phyloP scores from a whole-genome alignment of 2,113 vertebrate genomes.

The Zosterops borbonicus region DNA sequence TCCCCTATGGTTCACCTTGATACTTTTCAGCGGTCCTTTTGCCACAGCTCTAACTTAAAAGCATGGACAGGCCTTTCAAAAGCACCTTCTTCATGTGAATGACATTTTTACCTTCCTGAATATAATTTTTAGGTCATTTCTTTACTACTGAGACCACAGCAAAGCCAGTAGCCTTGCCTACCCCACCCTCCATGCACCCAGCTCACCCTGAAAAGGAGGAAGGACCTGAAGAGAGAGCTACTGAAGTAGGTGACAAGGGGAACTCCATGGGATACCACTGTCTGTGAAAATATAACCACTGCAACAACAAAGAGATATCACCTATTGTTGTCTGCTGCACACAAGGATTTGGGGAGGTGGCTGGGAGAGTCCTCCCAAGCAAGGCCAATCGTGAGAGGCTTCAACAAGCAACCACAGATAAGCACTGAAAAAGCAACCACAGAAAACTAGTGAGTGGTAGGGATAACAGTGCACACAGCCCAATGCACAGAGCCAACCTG shows the following conservation, averaged over 20 bases:
- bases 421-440: background rate
- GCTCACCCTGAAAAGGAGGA: background rate
- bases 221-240: background rate
- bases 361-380: background rate
- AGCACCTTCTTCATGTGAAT: background rate
- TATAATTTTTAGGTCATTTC: background rate
- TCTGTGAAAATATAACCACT: background rate
- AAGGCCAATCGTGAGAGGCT: background rate
- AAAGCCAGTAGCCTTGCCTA: background rate
- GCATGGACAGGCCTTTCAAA: background rate
- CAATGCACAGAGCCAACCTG: background rate
- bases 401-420: background rate
- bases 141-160: background rate
- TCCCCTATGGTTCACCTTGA: rapidly evolving
- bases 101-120: background rate
- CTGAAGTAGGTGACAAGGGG: background rate
- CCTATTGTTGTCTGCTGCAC: background rate
- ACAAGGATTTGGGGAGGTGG: background rate
- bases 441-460: background rate
- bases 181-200: background rate
- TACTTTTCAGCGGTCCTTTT: background rate
- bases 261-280: background rate
- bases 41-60: background rate
- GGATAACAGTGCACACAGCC: background rate
- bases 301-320: background rate